Percentiles rank a stretch among this genome's conserved stretches.
Conservation (phyloP, 2,113 vertebrate species). For the Petrocephalus microphthalmus region DNA sequence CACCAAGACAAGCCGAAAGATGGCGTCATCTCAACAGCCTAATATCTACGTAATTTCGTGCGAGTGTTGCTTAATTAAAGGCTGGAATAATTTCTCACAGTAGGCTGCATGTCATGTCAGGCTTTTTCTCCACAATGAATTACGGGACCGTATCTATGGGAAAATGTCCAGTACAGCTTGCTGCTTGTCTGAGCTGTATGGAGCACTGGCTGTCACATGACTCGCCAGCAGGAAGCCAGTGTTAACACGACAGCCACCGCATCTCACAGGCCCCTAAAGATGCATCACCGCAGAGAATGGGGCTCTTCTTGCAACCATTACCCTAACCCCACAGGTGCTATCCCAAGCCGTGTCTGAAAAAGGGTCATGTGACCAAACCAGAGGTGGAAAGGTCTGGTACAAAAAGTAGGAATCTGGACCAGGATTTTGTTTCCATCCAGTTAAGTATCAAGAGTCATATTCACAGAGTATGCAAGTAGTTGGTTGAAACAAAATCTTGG, state of each 20-base stretch:
- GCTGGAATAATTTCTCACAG: neutral
- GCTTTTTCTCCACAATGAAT: neutral
- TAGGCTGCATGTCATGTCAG: neutral
- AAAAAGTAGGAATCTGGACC: neutral
- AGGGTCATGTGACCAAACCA: neutral
- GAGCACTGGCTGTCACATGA: neutral
- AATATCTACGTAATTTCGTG: neutral
- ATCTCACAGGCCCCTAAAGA: neutral
- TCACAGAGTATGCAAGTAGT: neutral
- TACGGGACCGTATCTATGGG: neutral
- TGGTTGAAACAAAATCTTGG: neutral
- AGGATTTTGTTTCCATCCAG: neutral
- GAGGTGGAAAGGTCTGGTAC: neutral
- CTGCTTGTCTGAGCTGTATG: neutral
- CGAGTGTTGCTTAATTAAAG: too few relatives aligned
- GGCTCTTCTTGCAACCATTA: too few relatives aligned
- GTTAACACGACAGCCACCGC: neutral
- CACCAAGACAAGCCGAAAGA: too few relatives aligned
- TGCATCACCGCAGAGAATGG: neutral
- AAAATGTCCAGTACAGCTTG: neutral
- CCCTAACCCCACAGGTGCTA: too few relatives aligned
- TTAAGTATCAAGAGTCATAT: neutral
- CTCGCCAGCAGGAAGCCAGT: neutral
- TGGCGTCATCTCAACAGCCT: neutral
- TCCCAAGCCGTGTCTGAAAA: too few relatives aligned